These are phyloP conservation scores for Neodiprion lecontei DNA, from an alignment of 1,140 invertebrate species.

Conservation along the genomic window DNA sequence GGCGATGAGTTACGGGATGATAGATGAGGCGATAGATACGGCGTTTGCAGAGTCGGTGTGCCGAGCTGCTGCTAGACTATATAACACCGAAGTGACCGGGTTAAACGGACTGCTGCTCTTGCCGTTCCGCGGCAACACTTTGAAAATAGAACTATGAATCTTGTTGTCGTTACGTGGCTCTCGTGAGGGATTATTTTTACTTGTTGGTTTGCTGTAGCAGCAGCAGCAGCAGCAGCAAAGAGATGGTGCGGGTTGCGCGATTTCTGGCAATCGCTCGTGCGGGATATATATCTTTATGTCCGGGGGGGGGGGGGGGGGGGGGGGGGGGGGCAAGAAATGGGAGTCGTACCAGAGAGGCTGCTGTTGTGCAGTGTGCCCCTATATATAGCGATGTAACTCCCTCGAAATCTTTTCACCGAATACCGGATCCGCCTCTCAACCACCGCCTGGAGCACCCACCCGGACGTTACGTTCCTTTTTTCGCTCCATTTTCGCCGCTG, in stretches of 20 bases:
- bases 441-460: background rate
- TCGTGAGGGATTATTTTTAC: background rate
- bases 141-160: constrained; percentile 3
- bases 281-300: background rate
- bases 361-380: background rate
- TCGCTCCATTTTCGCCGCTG: background rate
- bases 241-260: background rate
- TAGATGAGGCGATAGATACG: background rate
- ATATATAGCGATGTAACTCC: too few relatives aligned
- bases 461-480: background rate
- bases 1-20: background rate
- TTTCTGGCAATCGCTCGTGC: background rate
- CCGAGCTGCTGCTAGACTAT: too few relatives aligned
- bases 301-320: too few relatives aligned
- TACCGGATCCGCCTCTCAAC: background rate
- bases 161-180: background rate
- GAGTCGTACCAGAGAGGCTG: background rate
- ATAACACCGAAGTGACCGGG: background rate
- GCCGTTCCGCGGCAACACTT: background rate
- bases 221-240: background rate
- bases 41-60: too few relatives aligned
- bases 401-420: background rate
- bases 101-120: background rate
- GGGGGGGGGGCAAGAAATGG: background rate
- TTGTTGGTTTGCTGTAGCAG: background rate